Percentiles rank a stretch among this genome's conserved stretches.
Evolutionary conservation across 2,797 vertebrate species (phyloP).

Genomic region (Dendrocincla fuliginosa): DNA sequence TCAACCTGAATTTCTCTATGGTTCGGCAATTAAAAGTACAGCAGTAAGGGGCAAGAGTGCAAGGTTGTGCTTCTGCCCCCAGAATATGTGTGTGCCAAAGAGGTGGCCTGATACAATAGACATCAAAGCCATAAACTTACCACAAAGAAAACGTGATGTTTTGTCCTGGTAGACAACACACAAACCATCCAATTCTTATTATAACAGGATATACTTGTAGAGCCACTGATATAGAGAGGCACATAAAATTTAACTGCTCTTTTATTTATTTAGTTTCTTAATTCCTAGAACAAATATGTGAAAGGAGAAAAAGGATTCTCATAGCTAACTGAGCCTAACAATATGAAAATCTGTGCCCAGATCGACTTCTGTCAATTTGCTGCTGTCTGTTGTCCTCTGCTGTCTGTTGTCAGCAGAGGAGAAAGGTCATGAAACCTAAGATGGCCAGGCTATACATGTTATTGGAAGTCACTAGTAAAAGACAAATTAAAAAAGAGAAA

Average conservation of each 20-base stretch:
- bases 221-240: not conserved
- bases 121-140: not conserved
- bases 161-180: not conserved
- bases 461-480: not conserved
- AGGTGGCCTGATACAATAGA: not conserved
- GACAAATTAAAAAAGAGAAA: not conserved
- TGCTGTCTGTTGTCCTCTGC: too few relatives aligned
- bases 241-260: not conserved
- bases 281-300: not conserved
- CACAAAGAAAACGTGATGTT: not conserved
- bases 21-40: not conserved
- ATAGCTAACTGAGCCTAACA: not conserved
- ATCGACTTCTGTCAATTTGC: not conserved
- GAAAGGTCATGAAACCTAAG: not conserved
- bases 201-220: not conserved
- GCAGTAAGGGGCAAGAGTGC: not conserved
- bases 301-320: not conserved
- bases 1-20: not conserved
- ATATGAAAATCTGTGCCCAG: not conserved
- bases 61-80: not conserved
- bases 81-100: not conserved
- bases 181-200: not conserved
- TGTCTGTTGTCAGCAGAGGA: not conserved
- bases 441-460: not conserved
- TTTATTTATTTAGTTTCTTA: not conserved